A percentile compares a stretch with the other conserved stretches of the same genome.
phyloP scores from a whole-genome alignment of 2,797 vertebrate species.

The Momotus momota region DNA sequence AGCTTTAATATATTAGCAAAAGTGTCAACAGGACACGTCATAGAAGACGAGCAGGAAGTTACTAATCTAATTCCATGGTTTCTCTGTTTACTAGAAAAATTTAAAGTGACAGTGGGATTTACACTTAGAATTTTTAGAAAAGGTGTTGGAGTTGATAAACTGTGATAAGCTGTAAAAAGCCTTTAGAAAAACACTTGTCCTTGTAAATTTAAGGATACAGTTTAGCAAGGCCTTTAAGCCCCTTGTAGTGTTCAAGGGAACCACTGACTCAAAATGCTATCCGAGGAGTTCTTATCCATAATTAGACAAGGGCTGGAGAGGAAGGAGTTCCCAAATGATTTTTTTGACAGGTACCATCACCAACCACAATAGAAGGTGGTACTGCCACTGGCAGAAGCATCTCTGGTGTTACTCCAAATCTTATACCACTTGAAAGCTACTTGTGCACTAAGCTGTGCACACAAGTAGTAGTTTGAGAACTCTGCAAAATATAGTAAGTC shows the following conservation, averaged over 20 bases:
- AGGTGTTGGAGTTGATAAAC: neutral
- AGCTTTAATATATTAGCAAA: conserved; percentile 2
- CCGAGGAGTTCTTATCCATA: neutral
- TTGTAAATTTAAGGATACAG: neutral
- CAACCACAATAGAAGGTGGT: neutral
- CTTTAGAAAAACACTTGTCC: neutral
- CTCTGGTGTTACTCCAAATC: neutral
- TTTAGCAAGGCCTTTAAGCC: neutral
- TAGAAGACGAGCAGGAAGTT: conserved; percentile 7
- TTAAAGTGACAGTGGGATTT: conserved; percentile 26
- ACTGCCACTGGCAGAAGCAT: neutral
- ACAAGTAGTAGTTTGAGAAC: neutral
- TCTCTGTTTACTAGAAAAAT: conserved; percentile 25
- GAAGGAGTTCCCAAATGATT: neutral
- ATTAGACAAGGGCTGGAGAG: neutral
- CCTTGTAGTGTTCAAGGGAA: neutral
- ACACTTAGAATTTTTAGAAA: neutral
- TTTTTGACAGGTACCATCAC: neutral
- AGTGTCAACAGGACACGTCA: neutral
- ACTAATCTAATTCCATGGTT: conserved; percentile 9
- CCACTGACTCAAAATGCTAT: neutral
- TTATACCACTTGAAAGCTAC: neutral
- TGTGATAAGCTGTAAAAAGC: neutral
- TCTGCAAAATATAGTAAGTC: neutral
- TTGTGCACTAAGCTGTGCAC: too few species aligned